A percentile compares a stretch with the other conserved stretches of the same genome.
phyloP scores from a whole-genome alignment of 2,113 vertebrate species.

The Aleadryas rufinucha region DNA sequence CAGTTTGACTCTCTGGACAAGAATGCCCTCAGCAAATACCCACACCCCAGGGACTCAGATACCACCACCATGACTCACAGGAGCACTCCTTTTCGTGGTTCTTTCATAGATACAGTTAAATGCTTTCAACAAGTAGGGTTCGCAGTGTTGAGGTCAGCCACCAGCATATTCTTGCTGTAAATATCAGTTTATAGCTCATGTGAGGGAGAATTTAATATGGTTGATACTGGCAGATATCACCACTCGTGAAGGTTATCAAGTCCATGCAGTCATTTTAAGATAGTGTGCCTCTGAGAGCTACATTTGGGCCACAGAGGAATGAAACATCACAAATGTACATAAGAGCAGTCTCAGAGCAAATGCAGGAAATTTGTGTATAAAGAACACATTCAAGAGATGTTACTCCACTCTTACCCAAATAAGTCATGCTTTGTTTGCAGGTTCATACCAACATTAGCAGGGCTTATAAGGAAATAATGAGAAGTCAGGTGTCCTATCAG shows the following conservation, averaged over 20 bases:
- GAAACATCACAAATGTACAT: background rate
- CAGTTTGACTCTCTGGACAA: background rate
- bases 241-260: background rate
- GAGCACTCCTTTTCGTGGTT: background rate
- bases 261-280: background rate
- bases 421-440: background rate
- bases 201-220: background rate
- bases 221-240: background rate
- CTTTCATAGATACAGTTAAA: background rate
- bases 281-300: background rate
- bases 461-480: background rate
- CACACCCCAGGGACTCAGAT: background rate
- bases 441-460: background rate
- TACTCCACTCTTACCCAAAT: background rate
- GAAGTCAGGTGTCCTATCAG: background rate
- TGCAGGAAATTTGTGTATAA: background rate
- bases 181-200: background rate
- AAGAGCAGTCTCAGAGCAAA: background rate
- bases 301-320: background rate
- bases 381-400: background rate
- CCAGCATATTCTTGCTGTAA: background rate
- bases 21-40: conserved; percentile 18
- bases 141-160: background rate
- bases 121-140: background rate
- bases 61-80: background rate